These are phyloP conservation scores for Leptinotarsa rubiginosa DNA, from an alignment of 2,888 invertebrate genomes.

Conservation along the genomic window DNA sequence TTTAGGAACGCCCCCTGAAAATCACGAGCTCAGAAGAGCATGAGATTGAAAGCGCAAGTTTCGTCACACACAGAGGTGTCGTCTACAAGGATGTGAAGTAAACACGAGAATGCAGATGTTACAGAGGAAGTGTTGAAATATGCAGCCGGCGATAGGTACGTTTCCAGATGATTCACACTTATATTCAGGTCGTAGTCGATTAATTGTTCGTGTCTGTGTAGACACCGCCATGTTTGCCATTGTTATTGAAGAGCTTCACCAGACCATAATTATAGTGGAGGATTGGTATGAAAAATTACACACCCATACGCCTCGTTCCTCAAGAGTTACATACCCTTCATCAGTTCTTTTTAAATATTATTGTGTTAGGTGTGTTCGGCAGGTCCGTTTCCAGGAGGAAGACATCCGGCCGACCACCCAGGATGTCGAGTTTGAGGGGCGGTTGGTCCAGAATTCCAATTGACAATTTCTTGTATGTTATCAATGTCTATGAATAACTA, in stretches of 20 bases:
- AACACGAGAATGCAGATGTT: slow-evolving; percentile 28
- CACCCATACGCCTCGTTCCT: slow-evolving; percentile 43
- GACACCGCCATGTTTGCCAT: slow-evolving; percentile 41
- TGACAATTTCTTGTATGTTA: too few relatives aligned
- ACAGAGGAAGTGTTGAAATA: slow-evolving; percentile 41
- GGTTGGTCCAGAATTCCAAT: not conserved
- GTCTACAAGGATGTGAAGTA: slow-evolving; percentile 13
- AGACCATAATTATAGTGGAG: slow-evolving; percentile 43
- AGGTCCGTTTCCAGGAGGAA: slow-evolving; percentile 28
- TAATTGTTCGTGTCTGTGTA: slow-evolving; percentile 37
- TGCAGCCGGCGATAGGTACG: slow-evolving; percentile 31
- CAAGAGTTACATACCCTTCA: slow-evolving; percentile 40
- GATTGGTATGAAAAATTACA: slow-evolving; percentile 43
- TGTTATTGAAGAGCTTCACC: slow-evolving; percentile 43
- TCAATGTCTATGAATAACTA: too few relatives aligned
- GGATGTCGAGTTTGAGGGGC: not conserved
- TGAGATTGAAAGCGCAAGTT: slow-evolving; percentile 12
- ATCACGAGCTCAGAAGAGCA: not conserved
- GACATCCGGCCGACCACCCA: slow-evolving; percentile 24
- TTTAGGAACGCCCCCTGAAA: slow-evolving; percentile 13
- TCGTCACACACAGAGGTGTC: slow-evolving; percentile 17
- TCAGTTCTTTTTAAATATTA: slow-evolving; percentile 38
- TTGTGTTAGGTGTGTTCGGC: slow-evolving; percentile 40
- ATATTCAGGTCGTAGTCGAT: slow-evolving; percentile 40
- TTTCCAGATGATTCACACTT: slow-evolving; percentile 40